phyloP scores from a whole-genome alignment of 2,888 invertebrate genomes.

The Volucella inanis region DNA sequence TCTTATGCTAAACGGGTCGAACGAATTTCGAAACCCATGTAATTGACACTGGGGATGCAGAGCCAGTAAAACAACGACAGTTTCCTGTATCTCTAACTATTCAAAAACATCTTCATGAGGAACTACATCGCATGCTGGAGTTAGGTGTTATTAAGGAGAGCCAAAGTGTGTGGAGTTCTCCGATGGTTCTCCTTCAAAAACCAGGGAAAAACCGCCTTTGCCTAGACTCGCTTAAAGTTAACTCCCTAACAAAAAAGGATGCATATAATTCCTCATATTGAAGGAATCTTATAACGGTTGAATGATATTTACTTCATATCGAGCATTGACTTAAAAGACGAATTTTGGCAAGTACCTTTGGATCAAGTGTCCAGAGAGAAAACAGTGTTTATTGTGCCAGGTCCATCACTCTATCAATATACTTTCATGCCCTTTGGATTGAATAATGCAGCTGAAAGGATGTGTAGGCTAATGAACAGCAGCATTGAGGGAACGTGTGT shows the following conservation, averaged over 20 bases:
- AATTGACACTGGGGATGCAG: too few relatives aligned
- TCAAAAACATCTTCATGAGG: too few relatives aligned
- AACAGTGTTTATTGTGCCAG: conserved; percentile 76
- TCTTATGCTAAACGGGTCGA: too few relatives aligned
- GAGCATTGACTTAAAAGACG: conserved; percentile 71
- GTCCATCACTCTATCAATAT: conserved; percentile 52
- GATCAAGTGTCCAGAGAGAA: conserved; percentile 21
- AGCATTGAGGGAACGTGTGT: conserved; percentile 39
- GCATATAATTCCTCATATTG: conserved; percentile 57
- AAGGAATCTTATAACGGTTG: conserved; percentile 17
- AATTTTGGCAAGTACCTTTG: conserved; percentile 54
- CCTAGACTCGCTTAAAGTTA: conserved; percentile 77
- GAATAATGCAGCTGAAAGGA: conserved; percentile 56
- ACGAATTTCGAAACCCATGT: too few relatives aligned
- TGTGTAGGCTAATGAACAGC: conserved; percentile 54
- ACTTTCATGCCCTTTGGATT: conserved; percentile 65
- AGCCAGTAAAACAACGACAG: too few relatives aligned
- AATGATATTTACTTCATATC: conserved; percentile 52
- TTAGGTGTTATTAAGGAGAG: conserved; percentile 77
- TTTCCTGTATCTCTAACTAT: too few relatives aligned
- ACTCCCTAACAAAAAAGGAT: conserved; percentile 75
- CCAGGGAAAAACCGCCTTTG: conserved; percentile 74
- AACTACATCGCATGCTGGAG: conserved; percentile 77
- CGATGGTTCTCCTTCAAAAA: conserved; percentile 76
- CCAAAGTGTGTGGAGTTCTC: conserved; percentile 76